Evolutionary conservation across 1,140 invertebrate species (phyloP).

Genomic region (Solenopsis invicta): DNA sequence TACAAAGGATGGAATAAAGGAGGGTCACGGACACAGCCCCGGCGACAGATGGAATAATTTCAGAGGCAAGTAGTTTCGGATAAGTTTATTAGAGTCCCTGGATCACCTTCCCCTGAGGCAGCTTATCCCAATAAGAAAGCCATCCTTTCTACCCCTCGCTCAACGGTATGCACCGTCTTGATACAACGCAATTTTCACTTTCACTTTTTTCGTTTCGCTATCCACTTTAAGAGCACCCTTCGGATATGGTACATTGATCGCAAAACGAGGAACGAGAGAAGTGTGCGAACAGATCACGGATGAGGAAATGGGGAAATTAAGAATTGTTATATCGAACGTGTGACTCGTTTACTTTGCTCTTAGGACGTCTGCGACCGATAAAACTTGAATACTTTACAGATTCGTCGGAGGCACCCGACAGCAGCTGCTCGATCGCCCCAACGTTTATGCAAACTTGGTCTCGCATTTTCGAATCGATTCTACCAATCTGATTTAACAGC

Average conservation of each 20-base stretch:
- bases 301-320: conserved; percentile 54
- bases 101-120: conserved; percentile 75
- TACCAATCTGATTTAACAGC: conserved; percentile 3
- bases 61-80: conserved; percentile 66
- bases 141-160: conserved; percentile 60
- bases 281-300: conserved; percentile 63
- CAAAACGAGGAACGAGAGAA: conserved; percentile 70
- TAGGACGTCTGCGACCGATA: conserved; percentile 6
- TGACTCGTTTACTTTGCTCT: conserved; percentile 41
- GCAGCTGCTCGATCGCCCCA: background rate
- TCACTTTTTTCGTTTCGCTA: conserved; percentile 71
- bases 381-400: conserved; percentile 45
- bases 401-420: conserved; percentile 24
- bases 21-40: conserved; percentile 9
- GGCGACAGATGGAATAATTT: conserved; percentile 50
- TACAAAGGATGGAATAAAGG: conserved; percentile 40
- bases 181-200: conserved; percentile 37
- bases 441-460: background rate
- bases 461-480: conserved; percentile 4
- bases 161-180: conserved; percentile 56
- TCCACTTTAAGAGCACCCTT: conserved; percentile 76
- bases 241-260: conserved; percentile 76
- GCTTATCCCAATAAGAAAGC: conserved; percentile 73
- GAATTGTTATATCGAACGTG: conserved; percentile 53
- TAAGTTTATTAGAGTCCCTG: conserved; percentile 75